Conservation (phyloP, 30 jellyfish, hydroid and myxozoan species). For the Aurelia sp. region DNA sequence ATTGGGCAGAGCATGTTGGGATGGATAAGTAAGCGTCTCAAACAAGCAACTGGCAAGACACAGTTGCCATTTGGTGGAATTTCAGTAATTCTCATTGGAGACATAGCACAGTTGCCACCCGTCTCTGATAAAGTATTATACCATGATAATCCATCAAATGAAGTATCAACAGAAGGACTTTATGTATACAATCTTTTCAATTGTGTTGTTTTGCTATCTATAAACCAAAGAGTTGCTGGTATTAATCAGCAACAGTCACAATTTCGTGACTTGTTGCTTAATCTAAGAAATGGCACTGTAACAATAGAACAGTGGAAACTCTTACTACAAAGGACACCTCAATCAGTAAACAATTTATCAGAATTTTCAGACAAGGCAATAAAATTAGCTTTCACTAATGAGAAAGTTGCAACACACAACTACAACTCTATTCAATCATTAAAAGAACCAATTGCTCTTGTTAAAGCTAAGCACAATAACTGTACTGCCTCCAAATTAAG, state of each 20-base stretch:
- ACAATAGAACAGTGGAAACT: slow-evolving; percentile 22
- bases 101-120: slow-evolving; percentile 52
- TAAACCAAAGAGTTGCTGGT: slow-evolving; percentile 33
- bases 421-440: slow-evolving; percentile 8
- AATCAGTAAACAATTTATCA: too few relatives aligned
- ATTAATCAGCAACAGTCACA: background rate
- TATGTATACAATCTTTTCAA: slow-evolving; percentile 17
- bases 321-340: slow-evolving; percentile 24
- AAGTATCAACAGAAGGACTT: slow-evolving; percentile 18
- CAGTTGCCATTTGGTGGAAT: slow-evolving; percentile 39
- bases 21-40: slow-evolving; percentile 41
- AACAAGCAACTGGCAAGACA: slow-evolving; percentile 33
- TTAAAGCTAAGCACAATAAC: slow-evolving; percentile 45
- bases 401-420: slow-evolving; percentile 39
- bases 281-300: slow-evolving; percentile 29
- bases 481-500: slow-evolving; percentile 21
- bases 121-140: slow-evolving; percentile 33
- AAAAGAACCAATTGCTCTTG: slow-evolving; percentile 45
- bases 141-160: slow-evolving; percentile 9
- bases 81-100: slow-evolving; percentile 24
- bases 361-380: too few relatives aligned
- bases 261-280: slow-evolving; percentile 4
- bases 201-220: background rate
- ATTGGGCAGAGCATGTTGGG: slow-evolving; percentile 31
- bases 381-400: background rate